Base-by-base conservation (phyloP, 2,113 vertebrate genomes). In the Engraulis encrasicolus region DNA sequence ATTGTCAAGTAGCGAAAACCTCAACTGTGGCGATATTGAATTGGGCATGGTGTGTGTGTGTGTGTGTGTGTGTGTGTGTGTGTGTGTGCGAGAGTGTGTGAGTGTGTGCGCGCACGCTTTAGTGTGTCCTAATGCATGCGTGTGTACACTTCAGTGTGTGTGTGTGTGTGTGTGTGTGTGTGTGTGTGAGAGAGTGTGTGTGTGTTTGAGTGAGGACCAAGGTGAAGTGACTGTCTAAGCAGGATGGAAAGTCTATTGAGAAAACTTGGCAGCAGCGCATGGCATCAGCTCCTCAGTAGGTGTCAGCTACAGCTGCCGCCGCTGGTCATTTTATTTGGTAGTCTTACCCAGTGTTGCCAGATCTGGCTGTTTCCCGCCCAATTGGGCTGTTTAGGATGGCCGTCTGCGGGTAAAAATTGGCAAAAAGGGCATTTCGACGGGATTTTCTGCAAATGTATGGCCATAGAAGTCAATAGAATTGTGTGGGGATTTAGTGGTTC, bases 21-120 rank as follows among this genome's bases (percentile, higher is more conserved):
- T 66, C 23, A 6, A 31, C 6, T 27, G 14, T 66, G 58, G 31
- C 23, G 6, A 2, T 6, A 31, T 66, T 66, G 58, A 27, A 66
- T 66, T 31, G 58, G 58, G 9, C 23, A 27, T n/a, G 2, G 58
- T 66, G n/a, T 31, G 58, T 66, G 58, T 31, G 58, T 66, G 12
- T 52, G 12, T 50, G 14, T 52, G 50, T 52, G 50, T 52, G 50
- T 52, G 23, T 66, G 23, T 66, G 23, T 66, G 58, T 9, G 23
- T 31, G 36, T 78, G 77, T 37, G 36, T 38, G 77, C 6, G 34
- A 37, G 77, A 6, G 36, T 31, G 78, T 38, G 85, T 83, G 48
- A 80, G 49, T 87, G 81, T 82, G 81, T 54, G 34, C 82, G 37
- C 71, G 81, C 0, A 54, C 11, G 71, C 52, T 66, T 14, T 37